These are phyloP conservation scores for Enteromius unitaeniatus DNA, from an alignment of 2,797 vertebrate genomes.

Conservation along the genomic window DNA sequence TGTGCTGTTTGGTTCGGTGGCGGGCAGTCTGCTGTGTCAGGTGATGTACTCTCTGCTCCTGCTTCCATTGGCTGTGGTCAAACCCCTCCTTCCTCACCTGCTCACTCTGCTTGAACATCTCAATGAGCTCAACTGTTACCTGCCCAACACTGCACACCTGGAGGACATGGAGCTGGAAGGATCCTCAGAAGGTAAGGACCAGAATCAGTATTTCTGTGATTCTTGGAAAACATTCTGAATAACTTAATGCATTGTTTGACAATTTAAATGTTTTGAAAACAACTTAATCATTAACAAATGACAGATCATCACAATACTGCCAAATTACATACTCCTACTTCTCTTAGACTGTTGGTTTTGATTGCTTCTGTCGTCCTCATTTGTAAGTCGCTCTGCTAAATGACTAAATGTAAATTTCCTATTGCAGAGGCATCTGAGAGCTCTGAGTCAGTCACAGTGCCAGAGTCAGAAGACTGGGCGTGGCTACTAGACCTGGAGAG, in stretches of 20 bases:
- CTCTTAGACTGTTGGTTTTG: background rate
- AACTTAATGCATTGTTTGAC: background rate
- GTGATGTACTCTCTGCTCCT: conserved; percentile 82
- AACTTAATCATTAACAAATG: background rate
- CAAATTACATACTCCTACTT: background rate
- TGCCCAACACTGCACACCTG: conserved; percentile 76
- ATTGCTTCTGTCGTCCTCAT: background rate
- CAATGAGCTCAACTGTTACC: conserved; percentile 78
- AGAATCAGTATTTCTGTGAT: background rate
- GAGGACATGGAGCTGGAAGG: conserved; percentile 77
- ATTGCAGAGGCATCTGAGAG: conserved; percentile 70
- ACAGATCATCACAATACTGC: background rate
- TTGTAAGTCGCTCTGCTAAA: background rate
- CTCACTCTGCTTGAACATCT: conserved; percentile 79
- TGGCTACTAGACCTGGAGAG: conserved; percentile 84
- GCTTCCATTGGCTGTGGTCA: conserved; percentile 77
- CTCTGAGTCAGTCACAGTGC: conserved; percentile 54
- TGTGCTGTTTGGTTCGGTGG: conserved; percentile 81
- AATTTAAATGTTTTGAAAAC: background rate
- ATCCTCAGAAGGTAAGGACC: conserved; percentile 61
- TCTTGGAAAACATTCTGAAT: background rate
- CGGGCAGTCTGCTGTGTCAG: conserved; percentile 83
- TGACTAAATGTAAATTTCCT: background rate
- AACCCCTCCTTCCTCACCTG: conserved; percentile 79
- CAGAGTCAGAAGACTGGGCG: conserved; percentile 74